These are phyloP conservation scores for Cotesia typhae DNA, from an alignment of 1,140 invertebrate genomes.

Conservation along the genomic window DNA sequence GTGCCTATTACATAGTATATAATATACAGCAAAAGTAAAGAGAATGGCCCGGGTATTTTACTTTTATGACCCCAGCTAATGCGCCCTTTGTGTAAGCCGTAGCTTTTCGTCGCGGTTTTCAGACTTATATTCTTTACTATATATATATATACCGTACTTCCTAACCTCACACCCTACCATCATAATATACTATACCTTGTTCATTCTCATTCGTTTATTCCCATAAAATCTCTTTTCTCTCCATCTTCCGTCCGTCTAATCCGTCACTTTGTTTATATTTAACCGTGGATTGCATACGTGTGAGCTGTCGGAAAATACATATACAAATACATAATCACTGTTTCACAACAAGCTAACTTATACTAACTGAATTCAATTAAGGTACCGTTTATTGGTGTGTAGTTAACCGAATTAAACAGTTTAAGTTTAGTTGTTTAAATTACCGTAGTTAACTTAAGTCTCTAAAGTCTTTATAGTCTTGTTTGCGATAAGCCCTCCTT, in stretches of 20 bases:
- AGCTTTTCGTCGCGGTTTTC: conserved; percentile 60
- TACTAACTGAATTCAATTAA: conserved; percentile 41
- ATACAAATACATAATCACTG: neutral
- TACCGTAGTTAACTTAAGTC: no score
- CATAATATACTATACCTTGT: conserved; percentile 22
- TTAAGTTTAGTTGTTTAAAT: no score
- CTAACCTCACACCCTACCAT: no score
- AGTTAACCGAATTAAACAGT: no score
- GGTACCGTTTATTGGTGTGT: conserved; percentile 14
- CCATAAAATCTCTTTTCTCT: conserved; percentile 26
- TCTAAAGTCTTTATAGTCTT: no score
- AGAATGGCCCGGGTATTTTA: conserved; percentile 58
- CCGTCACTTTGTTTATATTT: neutral
- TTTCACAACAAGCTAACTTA: conserved; percentile 23
- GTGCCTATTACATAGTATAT: no score
- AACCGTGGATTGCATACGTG: neutral
- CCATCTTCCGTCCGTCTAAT: neutral
- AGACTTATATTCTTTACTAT: conserved; percentile 38
- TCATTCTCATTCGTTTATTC: conserved; percentile 13
- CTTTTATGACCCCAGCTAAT: conserved; percentile 64
- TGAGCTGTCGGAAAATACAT: no score
- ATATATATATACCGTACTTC: conserved; percentile 31
- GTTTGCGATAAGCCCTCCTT: no score
- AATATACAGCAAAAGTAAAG: conserved; percentile 30
- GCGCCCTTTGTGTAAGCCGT: conserved; percentile 64